These are phyloP conservation scores for Ceyx margarethae DNA, from an alignment of 2,113 vertebrate genomes.

Conservation along the genomic window DNA sequence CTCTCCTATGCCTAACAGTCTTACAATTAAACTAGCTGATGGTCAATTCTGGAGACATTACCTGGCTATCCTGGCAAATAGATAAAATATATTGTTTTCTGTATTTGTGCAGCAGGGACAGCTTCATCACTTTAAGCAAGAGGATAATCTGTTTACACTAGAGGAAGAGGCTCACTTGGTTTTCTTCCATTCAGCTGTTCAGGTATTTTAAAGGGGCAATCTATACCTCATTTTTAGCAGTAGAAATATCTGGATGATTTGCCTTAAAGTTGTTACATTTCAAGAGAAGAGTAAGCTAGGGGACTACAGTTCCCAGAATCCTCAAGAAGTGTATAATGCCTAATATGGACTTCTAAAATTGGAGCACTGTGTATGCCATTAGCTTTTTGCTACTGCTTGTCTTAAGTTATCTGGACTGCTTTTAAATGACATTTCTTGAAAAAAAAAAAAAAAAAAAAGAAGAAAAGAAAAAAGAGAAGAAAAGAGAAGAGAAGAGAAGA, in stretches of 20 bases:
- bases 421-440: not conserved
- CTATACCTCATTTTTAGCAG: not conserved
- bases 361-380: not conserved
- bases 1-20: not conserved
- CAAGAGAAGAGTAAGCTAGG: not conserved
- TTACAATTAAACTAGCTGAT: constrained; percentile 40
- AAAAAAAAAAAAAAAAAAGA: not conserved
- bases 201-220: not conserved
- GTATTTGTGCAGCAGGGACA: constrained; percentile 3
- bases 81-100: constrained; percentile 26
- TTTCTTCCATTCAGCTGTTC: constrained; percentile 3
- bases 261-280: not conserved
- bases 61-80: constrained; percentile 8
- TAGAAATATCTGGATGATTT: not conserved
- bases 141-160: constrained; percentile 34
- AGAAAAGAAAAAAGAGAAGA: not conserved
- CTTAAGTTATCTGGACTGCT: not conserved
- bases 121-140: constrained; percentile 14
- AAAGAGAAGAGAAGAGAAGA: too few relatives aligned
- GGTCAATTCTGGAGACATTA: constrained; percentile 37
- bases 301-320: constrained; percentile 33
- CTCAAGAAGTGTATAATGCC: not conserved
- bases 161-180: not conserved
- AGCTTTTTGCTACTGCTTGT: not conserved
- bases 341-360: not conserved